These are phyloP conservation scores for Hippocampus barbouri DNA, from an alignment of 2,113 vertebrate species.

Conservation along the genomic window DNA sequence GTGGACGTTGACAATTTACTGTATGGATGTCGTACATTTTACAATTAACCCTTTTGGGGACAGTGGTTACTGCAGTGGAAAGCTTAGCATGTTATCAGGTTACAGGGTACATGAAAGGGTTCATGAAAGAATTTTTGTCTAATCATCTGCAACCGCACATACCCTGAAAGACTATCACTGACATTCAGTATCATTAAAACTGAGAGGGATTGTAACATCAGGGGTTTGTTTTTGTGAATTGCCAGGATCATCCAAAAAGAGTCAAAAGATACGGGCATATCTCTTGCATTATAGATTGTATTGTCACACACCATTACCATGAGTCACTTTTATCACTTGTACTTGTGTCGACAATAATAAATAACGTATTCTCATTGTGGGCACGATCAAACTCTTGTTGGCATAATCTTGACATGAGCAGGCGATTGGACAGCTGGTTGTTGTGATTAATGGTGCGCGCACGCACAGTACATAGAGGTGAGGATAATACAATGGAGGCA, in stretches of 20 bases:
- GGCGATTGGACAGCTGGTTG: slow-evolving; percentile 25
- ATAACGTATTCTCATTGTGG: slow-evolving; percentile 6
- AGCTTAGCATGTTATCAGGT: no score
- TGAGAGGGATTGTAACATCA: slow-evolving; percentile 18
- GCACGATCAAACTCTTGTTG: slow-evolving; percentile 54
- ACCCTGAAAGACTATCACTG: background rate
- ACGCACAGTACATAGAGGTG: slow-evolving; percentile 41
- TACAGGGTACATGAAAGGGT: background rate
- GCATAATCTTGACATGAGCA: slow-evolving; percentile 29
- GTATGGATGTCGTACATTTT: background rate
- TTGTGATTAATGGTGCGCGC: slow-evolving; percentile 53
- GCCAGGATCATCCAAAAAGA: background rate
- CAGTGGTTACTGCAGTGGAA: no score
- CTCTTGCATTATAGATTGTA: slow-evolving; percentile 38
- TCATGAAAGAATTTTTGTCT: background rate
- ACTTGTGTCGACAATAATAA: slow-evolving; percentile 56
- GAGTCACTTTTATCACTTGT: slow-evolving; percentile 64
- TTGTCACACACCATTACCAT: slow-evolving; percentile 50
- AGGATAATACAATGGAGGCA: slow-evolving; percentile 31
- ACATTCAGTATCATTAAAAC: background rate
- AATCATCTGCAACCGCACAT: background rate
- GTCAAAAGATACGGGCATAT: slow-evolving; percentile 23
- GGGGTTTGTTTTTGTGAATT: background rate
- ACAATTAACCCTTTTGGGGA: background rate
- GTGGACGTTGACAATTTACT: no score